Evolutionary conservation across 2,797 vertebrate genomes (phyloP).

Genomic region (Heteromormyrus szaboi): DNA sequence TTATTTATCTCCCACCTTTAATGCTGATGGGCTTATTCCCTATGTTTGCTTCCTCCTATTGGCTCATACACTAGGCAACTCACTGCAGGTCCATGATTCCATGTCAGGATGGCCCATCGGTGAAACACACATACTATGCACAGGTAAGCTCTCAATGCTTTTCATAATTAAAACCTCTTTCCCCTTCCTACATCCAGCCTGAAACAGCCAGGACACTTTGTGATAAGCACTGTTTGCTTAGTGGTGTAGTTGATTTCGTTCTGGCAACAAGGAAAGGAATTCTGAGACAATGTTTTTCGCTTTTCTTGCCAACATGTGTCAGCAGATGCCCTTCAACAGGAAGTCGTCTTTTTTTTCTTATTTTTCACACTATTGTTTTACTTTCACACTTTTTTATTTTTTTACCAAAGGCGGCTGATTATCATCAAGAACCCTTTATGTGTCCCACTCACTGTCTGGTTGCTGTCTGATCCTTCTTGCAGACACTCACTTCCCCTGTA

Average conservation of each 20-base stretch:
- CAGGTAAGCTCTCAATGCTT: slow-evolving; percentile 62
- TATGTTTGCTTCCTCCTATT: not conserved
- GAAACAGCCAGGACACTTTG: not conserved
- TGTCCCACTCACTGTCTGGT: not conserved
- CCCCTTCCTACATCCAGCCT: not conserved
- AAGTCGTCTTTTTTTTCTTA: not conserved
- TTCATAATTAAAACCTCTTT: not conserved
- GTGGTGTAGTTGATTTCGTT: not conserved
- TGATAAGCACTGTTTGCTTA: not conserved
- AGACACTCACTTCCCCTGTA: not conserved
- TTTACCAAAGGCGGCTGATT: not conserved
- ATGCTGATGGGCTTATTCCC: not conserved
- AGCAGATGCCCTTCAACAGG: not conserved
- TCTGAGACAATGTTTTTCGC: not conserved
- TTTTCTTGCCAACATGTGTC: not conserved
- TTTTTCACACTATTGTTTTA: not conserved
- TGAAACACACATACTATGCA: slow-evolving; percentile 88
- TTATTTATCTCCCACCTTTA: not conserved
- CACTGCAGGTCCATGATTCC: slow-evolving; percentile 91
- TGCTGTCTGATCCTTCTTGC: not conserved
- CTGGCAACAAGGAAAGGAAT: not conserved
- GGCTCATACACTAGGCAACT: slow-evolving; percentile 64
- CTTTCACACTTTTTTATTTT: not conserved
- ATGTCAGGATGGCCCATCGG: slow-evolving; percentile 87
- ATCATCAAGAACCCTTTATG: not conserved